Base-by-base conservation (phyloP, 2,888 invertebrate genomes). In the Nipponacmea schrenckii region DNA sequence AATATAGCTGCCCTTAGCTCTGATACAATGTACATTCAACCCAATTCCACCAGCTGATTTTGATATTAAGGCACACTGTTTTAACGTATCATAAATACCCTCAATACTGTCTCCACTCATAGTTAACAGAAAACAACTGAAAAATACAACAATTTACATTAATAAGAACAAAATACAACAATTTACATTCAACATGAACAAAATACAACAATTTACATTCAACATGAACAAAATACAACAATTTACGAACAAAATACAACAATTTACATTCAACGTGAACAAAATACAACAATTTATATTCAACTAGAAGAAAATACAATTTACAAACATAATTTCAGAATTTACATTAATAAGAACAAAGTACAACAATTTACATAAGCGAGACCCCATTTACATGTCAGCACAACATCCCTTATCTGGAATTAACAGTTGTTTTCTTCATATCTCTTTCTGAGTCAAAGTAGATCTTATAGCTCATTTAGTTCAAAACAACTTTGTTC, bases 41-140 rank as follows among this genome's bases (percentile, higher is more conserved):
- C 99, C 99, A 85, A 99, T 97, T 2, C 98, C 98, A 73, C 99
- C 98, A 26, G 98, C 98, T 39, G 90, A 98, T 90, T 99, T 98
- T 0, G 98, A 98, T 77, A 99, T 97, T 70, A 96, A 90, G 0
- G 98, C 98, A 90, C 98, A 98, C 85, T 95, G 94, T 80, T 94
- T 94, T 56, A 97, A 90, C 0, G 96, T 96, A 80, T 95, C 94
- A 87, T 94, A 97, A 81, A 98, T 97, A 5, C 98, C 98, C 84
- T 96, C 96, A 84, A 98, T 96, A 79, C 90, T 97, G 89, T 99
- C 98, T 39, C 95, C 94, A 75, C 92, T 92, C 95, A 99, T 97
- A 10, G 97, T 95, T 74, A 99, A 89, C 31, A 98, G 91, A 86
- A 98, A 99, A 89, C 98, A 98, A 64, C 97, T 93, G 83, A 82